Conservation (phyloP, 2,888 invertebrate genomes). For the Chorisops tibialis region DNA sequence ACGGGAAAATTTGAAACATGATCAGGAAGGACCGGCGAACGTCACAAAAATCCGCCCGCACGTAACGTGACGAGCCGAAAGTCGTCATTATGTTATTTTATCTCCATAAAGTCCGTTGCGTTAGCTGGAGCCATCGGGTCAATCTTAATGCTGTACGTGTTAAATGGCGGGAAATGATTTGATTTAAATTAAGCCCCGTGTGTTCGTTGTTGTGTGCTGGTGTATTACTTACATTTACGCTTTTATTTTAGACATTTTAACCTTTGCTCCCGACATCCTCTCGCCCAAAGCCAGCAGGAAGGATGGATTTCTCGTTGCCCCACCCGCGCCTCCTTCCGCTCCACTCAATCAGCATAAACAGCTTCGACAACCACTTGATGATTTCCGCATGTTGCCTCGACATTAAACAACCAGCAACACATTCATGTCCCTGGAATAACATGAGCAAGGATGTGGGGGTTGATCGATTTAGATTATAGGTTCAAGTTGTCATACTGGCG, state of each 20-base stretch:
- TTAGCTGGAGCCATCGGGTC: background rate
- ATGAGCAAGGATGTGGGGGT: conserved; percentile 26
- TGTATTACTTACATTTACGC: background rate
- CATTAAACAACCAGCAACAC: conserved; percentile 26
- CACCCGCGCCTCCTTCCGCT: conserved; percentile 20
- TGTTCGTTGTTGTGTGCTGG: background rate
- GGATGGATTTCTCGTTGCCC: background rate
- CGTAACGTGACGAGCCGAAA: background rate
- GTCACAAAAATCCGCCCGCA: no score
- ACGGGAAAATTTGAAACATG: background rate
- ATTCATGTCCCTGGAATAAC: conserved; percentile 20
- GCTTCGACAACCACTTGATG: conserved; percentile 32
- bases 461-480: conserved; percentile 34
- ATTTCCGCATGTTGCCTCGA: conserved; percentile 32
- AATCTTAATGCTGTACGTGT: conserved; percentile 21
- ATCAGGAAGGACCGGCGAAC: no score
- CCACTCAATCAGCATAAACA: conserved; percentile 32
- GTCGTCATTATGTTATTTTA: conserved; percentile 23
- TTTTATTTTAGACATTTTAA: conserved; percentile 27
- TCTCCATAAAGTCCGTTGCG: conserved; percentile 16
- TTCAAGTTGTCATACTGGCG: conserved; percentile 34
- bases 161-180: conserved; percentile 31
- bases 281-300: background rate
- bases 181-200: conserved; percentile 31
- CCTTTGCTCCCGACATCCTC: conserved; percentile 2